These are phyloP conservation scores for Cheilosia variabilis DNA, from an alignment of 2,888 invertebrate species.

Conservation along the genomic window DNA sequence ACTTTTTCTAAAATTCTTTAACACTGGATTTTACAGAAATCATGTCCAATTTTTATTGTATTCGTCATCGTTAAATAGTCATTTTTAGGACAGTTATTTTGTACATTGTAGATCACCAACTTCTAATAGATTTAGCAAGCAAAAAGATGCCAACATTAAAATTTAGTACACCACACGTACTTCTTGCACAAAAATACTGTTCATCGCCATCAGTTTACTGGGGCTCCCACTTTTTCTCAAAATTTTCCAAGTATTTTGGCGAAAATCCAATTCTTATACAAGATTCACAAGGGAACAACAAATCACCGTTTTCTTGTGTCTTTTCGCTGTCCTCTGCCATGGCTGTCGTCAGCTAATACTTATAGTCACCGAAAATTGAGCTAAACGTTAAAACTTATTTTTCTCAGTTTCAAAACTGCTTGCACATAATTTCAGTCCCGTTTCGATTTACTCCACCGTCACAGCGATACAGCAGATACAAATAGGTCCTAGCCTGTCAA, in stretches of 20 bases:
- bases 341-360: background rate
- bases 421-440: slow-evolving; percentile 36
- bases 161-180: no score
- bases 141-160: no score
- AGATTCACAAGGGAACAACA: slow-evolving; percentile 4
- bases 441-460: background rate
- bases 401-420: slow-evolving; percentile 5
- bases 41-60: no score
- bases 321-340: slow-evolving; percentile 58
- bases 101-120: no score
- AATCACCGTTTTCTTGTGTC: slow-evolving; percentile 51
- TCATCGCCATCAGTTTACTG: background rate
- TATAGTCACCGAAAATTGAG: slow-evolving; percentile 7
- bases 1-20: no score
- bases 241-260: no score
- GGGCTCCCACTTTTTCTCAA: no score
- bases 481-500: slow-evolving; percentile 39
- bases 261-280: no score
- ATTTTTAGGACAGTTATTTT: no score
- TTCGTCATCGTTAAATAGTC: no score
- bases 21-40: no score
- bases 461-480: background rate
- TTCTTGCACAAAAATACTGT: background rate
- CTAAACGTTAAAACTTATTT: slow-evolving; percentile 7
- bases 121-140: no score